Base-by-base conservation (phyloP, 2,888 invertebrate species). In the Ichneumoninae sp. region DNA sequence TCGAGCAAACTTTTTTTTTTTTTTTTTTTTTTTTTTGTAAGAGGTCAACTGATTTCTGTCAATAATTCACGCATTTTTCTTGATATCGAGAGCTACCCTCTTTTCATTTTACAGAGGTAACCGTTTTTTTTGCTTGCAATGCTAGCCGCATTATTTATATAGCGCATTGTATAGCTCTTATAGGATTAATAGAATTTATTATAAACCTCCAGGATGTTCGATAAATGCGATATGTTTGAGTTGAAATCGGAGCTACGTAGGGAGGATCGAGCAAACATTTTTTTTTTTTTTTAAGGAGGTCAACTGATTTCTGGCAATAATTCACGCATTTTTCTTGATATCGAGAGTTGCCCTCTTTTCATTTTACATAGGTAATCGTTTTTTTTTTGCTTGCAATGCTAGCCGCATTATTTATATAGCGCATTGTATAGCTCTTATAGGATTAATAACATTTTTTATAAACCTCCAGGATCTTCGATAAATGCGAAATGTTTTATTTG, bases 391-490 rank as follows among this genome's bases (percentile, higher is more conserved):
- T 75, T 30, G 47, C 8, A 68, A 76, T 19, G 47, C 75, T 4
- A 19, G 60, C 40, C 50, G 30, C 40, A 52, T 75, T 40, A 68
- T 78, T 54, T 36, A 30, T 16, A 8, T 65, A 54, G 60, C 69
- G 44, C 10, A 73, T 54, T 40, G 10, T 40, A 10, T 57, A 7
- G 44, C 77, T 82, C 26, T 33, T 84, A 50, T 65, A 66, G 44
- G 47, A 81, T 84, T 71, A 19, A 19, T 19, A 19, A 0, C 0
- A 19, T 86, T 83, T 83, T 81, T 57, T 63, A 80, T 77, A 65
- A 70, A 65, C 50, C 73, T 63, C 54, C 26, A 47, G 19, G 44
- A 30, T 65, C 33, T 65, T 57, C 16, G 57, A 66, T 63, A 76
- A 80, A 60, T 7, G 57, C 40, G 22, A 47, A 57, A 69, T 73